A percentile compares a stretch with the other conserved stretches of the same genome.
These are phyloP conservation scores for Pelmatolapia mariae DNA, from an alignment of 2,113 vertebrate species.

Conservation along the genomic window DNA sequence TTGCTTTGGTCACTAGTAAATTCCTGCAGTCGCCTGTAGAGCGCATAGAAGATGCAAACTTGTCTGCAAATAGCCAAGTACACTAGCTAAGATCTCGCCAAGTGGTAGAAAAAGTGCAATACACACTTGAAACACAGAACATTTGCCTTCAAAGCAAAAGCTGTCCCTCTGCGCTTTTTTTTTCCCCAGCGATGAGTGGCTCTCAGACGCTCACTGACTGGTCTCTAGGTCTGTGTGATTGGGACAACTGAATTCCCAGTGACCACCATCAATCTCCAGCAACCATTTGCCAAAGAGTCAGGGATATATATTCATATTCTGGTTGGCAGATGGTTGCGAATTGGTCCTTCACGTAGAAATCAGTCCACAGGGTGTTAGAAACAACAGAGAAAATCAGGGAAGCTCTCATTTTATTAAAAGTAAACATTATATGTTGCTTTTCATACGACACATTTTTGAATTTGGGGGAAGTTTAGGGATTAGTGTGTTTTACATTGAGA, in stretches of 20 bases:
- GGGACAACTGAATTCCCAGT: neutral
- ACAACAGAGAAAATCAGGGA: neutral
- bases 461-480: neutral
- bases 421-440: neutral
- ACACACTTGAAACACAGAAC: neutral
- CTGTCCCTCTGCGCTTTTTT: neutral
- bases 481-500: neutral
- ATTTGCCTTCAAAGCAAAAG: neutral
- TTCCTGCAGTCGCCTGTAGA: accelerated
- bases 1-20: neutral
- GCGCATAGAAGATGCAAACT: neutral
- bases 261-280: neutral
- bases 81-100: neutral
- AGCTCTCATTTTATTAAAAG: neutral
- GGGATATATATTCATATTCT: neutral
- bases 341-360: neutral
- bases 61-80: neutral
- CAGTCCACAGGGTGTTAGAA: neutral
- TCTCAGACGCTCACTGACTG: neutral
- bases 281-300: neutral
- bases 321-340: neutral
- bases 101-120: neutral
- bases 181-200: neutral
- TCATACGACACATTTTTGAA: neutral
- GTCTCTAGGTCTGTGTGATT: neutral